Percentiles rank a stretch among this genome's conserved stretches.
Evolutionary conservation across 2,888 invertebrate genomes (phyloP).

Genomic region (Clostera curtula): DNA sequence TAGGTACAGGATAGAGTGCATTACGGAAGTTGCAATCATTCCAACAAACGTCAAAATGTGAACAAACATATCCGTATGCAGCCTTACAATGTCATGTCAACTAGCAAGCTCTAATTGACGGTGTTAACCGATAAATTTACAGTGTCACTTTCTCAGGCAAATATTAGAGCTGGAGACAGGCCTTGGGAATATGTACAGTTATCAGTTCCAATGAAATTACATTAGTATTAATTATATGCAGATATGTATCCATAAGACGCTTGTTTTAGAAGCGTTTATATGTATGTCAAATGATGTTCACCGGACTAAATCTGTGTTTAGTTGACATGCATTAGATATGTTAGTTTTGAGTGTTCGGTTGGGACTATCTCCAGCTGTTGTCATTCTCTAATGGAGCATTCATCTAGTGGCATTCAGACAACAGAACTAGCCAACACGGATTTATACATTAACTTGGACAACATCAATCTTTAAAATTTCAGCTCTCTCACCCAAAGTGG

Average conservation of each 20-base stretch:
- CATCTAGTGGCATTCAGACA: conserved; percentile 70
- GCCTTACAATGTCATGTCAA: conserved; percentile 33
- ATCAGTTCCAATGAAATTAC: too few species aligned
- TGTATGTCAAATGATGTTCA: too few species aligned
- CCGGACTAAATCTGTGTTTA: too few species aligned
- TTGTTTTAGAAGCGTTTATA: too few species aligned
- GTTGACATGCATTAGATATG: too few species aligned
- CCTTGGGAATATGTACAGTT: conserved; percentile 15
- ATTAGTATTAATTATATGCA: too few species aligned
- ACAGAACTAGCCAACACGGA: conserved; percentile 64
- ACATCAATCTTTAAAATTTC: conserved; percentile 62
- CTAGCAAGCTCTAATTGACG: conserved; percentile 57
- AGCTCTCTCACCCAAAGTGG: conserved; percentile 78
- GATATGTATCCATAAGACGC: too few species aligned
- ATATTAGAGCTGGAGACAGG: conserved; percentile 53
- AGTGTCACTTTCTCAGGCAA: conserved; percentile 38
- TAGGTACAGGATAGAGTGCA: conserved; percentile 63
- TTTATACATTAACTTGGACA: conserved; percentile 59
- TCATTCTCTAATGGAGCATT: conserved; percentile 68
- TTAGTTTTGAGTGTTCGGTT: conserved; percentile 15
- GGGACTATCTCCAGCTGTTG: conserved; percentile 57
- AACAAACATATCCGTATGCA: conserved; percentile 30
- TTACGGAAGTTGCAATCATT: conserved; percentile 54
- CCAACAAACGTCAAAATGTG: conserved; percentile 46
- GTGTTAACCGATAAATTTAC: conserved; percentile 38